Evolutionary conservation across 2,797 vertebrate genomes (phyloP).

Genomic region (Spinibarbus caldwelli): DNA sequence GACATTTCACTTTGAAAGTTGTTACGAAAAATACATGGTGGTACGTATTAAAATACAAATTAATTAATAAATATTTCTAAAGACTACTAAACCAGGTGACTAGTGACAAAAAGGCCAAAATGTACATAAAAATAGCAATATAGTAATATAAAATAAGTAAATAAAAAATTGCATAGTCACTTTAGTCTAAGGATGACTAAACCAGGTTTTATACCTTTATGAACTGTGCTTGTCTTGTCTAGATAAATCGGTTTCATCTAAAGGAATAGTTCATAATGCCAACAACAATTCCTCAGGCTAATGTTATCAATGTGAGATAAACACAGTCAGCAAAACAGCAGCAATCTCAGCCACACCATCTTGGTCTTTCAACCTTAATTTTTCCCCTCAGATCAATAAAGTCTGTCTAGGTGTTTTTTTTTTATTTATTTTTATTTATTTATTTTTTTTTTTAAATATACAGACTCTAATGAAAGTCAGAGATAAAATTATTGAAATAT

Average conservation of each 20-base stretch:
- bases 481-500: not conserved
- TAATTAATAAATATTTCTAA: no score
- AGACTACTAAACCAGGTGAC: not conserved
- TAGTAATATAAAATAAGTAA: no score
- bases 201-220: not conserved
- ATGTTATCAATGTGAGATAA: slow-evolving; percentile 29
- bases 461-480: not conserved
- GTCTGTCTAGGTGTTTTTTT: slow-evolving; percentile 33
- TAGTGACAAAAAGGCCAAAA: not conserved
- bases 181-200: not conserved
- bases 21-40: no score
- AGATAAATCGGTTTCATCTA: slow-evolving; percentile 32
- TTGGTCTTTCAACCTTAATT: slow-evolving; percentile 38
- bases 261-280: slow-evolving; percentile 39
- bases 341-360: slow-evolving; percentile 22
- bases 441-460: not conserved
- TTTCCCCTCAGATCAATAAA: slow-evolving; percentile 37
- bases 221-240: slow-evolving; percentile 4
- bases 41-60: not conserved
- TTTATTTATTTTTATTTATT: no score
- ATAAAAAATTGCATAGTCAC: not conserved
- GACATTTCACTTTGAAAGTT: no score
- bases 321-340: slow-evolving; percentile 38
- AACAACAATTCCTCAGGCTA: slow-evolving; percentile 41
- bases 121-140: not conserved